Conservation (phyloP, 2,113 vertebrate genomes). For the Heliornis fulica region DNA sequence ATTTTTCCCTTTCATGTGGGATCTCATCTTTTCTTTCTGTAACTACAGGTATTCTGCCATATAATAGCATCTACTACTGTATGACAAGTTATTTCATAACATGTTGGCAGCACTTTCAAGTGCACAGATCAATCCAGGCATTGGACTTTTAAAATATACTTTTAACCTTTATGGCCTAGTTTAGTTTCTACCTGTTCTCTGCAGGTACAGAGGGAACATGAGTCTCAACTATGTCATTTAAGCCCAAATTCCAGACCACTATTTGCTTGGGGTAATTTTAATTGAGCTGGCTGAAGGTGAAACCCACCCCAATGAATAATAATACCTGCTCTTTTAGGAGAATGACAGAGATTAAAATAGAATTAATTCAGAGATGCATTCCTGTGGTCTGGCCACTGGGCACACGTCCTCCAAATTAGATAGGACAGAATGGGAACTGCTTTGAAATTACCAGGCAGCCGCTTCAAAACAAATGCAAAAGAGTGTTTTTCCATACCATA, state of each 20-base stretch:
- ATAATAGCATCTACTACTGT: background rate
- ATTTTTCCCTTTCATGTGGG: background rate
- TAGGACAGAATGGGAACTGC: conserved; percentile 32
- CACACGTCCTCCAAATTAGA: conserved; percentile 26
- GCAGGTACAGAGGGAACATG: background rate
- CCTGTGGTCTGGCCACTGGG: conserved; percentile 6
- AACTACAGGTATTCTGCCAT: background rate
- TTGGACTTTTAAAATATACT: background rate
- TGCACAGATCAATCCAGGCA: background rate
- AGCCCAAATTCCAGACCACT: background rate
- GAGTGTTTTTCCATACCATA: background rate
- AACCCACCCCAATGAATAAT: conserved; percentile 19
- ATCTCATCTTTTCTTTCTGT: background rate
- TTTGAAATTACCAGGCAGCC: background rate
- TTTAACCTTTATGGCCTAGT: background rate
- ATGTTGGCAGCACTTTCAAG: background rate
- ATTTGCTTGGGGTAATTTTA: conserved; percentile 37
- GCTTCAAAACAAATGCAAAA: background rate
- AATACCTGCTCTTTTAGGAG: conserved; percentile 23
- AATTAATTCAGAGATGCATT: conserved; percentile 28
- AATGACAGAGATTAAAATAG: conserved; percentile 45
- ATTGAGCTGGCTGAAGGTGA: conserved; percentile 38
- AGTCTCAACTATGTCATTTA: background rate
- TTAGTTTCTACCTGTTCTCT: background rate
- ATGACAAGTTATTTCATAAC: conserved; percentile 9